Percentiles rank a stretch among this genome's conserved stretches.
Conservation (phyloP, 2,888 invertebrate genomes). For the Cryptocephalus moraei region DNA sequence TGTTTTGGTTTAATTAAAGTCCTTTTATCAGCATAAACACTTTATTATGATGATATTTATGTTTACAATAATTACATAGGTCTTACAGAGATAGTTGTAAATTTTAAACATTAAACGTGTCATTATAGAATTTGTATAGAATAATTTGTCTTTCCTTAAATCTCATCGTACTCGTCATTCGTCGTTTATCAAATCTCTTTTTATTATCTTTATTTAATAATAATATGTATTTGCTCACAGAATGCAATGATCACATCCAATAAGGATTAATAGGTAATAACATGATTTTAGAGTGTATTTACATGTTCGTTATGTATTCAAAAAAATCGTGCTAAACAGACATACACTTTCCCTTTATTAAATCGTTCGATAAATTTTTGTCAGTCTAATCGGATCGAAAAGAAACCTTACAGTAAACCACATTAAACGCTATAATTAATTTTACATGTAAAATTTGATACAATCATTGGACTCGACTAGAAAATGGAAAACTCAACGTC, state of each 20-base stretch:
- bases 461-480: conserved; percentile 5
- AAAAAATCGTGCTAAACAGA: conserved; percentile 20
- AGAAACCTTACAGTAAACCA: too few relatives aligned
- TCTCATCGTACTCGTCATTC: too few relatives aligned
- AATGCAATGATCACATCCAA: conserved; percentile 29
- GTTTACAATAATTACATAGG: conserved; percentile 22
- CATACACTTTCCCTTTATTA: conserved; percentile 5
- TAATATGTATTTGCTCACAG: too few relatives aligned
- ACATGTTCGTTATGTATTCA: too few relatives aligned
- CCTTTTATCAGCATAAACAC: conserved; percentile 18
- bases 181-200: too few relatives aligned
- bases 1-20: too few relatives aligned
- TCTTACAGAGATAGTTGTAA: conserved; percentile 21
- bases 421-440: conserved; percentile 10
- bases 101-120: conserved; percentile 23
- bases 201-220: too few relatives aligned
- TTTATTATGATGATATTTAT: conserved; percentile 21
- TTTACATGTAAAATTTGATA: conserved; percentile 15
- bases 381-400: too few relatives aligned
- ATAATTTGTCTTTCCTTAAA: conserved; percentile 4
- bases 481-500: neutral
- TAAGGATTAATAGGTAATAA: conserved; percentile 10
- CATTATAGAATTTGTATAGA: conserved; percentile 15
- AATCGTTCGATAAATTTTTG: neutral
- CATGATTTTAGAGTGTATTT: too few relatives aligned